A percentile compares a stretch with the other conserved stretches of the same genome.
phyloP scores from a whole-genome alignment of 2,888 invertebrate species.

The Drosophila pseudotakahashii region DNA sequence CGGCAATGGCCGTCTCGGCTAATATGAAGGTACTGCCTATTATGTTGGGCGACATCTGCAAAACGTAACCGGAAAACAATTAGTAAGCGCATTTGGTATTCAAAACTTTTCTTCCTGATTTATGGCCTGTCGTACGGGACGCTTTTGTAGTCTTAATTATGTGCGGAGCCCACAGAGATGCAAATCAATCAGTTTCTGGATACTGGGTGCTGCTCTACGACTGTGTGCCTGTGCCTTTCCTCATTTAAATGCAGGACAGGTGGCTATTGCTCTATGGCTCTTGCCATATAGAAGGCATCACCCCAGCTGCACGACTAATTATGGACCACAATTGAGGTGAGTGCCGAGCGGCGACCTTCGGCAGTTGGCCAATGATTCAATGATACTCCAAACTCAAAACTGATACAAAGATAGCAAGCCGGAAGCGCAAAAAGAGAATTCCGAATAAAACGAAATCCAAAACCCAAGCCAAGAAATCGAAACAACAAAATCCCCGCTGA shows the following conservation, averaged over 20 bases:
- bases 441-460: constrained; percentile 32
- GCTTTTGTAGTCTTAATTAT: constrained; percentile 49
- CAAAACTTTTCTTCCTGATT: constrained; percentile 63
- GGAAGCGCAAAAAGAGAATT: constrained; percentile 56
- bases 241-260: constrained; percentile 55
- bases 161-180: constrained; percentile 44
- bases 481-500: constrained; percentile 33
- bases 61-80: constrained; percentile 17
- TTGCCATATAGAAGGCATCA: constrained; percentile 58
- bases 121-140: constrained; percentile 56
- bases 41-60: constrained; percentile 87
- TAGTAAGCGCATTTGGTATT: constrained; percentile 28
- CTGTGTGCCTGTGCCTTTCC: background rate
- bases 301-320: constrained; percentile 60
- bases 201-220: constrained; percentile 17
- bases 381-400: constrained; percentile 39
- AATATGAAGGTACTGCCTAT: constrained; percentile 87
- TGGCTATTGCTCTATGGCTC: constrained; percentile 27
- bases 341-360: constrained; percentile 63
- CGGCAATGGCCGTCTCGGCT: constrained; percentile 84
- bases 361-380: constrained; percentile 56
- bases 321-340: constrained; percentile 62
- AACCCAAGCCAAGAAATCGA: background rate
- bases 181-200: constrained; percentile 49
- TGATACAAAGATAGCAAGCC: constrained; percentile 57